Conservation (phyloP, 2,888 invertebrate genomes). For the Atrina japonica region DNA sequence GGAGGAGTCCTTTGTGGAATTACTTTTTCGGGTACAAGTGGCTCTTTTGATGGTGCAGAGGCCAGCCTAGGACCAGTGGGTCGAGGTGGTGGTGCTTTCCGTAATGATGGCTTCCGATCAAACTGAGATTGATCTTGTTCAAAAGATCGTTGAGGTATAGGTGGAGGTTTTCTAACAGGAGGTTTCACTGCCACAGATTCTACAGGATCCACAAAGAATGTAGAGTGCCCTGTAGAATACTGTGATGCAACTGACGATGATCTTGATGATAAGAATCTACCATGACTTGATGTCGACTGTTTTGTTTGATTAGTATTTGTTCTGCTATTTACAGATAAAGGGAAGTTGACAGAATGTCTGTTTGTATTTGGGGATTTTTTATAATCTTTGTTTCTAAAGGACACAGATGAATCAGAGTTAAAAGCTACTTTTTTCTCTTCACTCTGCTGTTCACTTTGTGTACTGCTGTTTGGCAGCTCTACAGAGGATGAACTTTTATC, state of each 20-base stretch:
- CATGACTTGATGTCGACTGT: not conserved
- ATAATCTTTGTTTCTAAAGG: not conserved
- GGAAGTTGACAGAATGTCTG: conserved; percentile 42
- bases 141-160: conserved; percentile 47
- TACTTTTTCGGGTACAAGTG: conserved; percentile 51
- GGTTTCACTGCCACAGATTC: conserved; percentile 11
- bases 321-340: conserved; percentile 19
- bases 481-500: not conserved
- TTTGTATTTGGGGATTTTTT: conserved; percentile 10
- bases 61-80: conserved; percentile 69
- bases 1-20: conserved; percentile 45
- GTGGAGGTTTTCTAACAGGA: conserved; percentile 54
- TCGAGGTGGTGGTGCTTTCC: conserved; percentile 71
- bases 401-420: conserved; percentile 28
- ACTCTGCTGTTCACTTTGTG: not conserved
- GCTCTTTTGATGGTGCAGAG: conserved; percentile 63
- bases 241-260: not conserved
- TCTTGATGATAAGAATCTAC: too few species aligned
- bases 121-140: conserved; percentile 39
- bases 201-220: conserved; percentile 50
- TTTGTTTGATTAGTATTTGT: not conserved
- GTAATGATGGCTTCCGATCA: conserved; percentile 52
- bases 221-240: conserved; percentile 50
- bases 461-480: not conserved
- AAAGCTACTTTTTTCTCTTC: not conserved